A percentile compares a stretch with the other conserved stretches of the same genome.
Conservation (phyloP, 2,113 vertebrate genomes). For the Oenanthe melanoleuca region DNA sequence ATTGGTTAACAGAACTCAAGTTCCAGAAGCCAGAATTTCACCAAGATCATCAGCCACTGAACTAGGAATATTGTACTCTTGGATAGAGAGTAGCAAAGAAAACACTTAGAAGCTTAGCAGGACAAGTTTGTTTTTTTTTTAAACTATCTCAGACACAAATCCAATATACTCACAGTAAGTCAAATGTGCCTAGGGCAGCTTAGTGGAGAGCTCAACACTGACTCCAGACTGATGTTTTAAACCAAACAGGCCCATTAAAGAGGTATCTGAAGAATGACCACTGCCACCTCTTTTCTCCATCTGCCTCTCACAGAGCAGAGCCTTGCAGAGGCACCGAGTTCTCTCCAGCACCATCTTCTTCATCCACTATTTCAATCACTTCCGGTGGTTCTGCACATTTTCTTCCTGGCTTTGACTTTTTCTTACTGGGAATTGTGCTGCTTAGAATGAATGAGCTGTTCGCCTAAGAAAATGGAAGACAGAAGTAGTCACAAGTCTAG, state of each 20-base stretch:
- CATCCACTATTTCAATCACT: neutral
- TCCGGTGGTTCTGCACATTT: neutral
- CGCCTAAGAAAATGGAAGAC: conserved; percentile 42
- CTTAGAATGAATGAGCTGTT: conserved; percentile 73
- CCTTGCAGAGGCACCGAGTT: neutral
- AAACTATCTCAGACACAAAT: neutral
- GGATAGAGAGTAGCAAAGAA: neutral
- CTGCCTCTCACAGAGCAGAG: neutral
- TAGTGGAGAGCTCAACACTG: neutral
- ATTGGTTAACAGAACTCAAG: neutral
- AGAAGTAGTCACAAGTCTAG: neutral
- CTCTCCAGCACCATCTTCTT: neutral
- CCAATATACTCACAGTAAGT: neutral
- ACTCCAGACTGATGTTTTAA: neutral
- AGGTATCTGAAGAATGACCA: rapidly evolving
- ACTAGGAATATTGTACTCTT: neutral
- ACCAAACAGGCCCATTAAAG: neutral
- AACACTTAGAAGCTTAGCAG: neutral
- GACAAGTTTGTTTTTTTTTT: neutral
- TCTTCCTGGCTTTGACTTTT: neutral
- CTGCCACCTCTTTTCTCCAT: neutral
- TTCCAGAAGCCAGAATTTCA: neutral
- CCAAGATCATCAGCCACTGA: neutral
- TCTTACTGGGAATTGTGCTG: conserved; percentile 65
- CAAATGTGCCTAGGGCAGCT: neutral